Evolutionary conservation across 2,888 invertebrate species (phyloP).

Genomic region (Pachliopta kotzebuea): DNA sequence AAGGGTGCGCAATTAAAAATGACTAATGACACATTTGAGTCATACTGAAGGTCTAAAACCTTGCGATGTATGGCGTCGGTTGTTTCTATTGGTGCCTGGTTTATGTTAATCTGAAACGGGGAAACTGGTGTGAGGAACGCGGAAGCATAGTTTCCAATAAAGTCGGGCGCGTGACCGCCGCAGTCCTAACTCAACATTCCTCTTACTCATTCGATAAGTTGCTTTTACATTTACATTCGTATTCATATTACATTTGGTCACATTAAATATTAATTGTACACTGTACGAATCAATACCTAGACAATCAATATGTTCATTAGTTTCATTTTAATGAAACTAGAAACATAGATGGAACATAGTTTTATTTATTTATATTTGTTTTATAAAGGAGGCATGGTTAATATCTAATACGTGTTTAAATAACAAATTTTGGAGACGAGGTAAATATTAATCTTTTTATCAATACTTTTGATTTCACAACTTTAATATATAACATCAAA

Average conservation of each 20-base stretch:
- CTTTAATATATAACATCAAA: too few species aligned
- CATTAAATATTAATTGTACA: neutral
- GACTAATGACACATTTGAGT: conserved; percentile 22
- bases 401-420: too few species aligned
- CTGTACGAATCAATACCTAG: neutral
- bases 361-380: too few species aligned
- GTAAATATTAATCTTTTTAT: too few species aligned
- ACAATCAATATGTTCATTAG: too few species aligned
- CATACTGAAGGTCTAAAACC: conserved; percentile 16
- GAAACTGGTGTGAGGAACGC: conserved; percentile 58
- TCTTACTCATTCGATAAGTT: conserved; percentile 43
- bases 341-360: too few species aligned
- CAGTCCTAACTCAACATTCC: conserved; percentile 47
- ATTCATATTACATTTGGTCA: neutral
- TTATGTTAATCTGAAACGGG: conserved; percentile 60
- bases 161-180: conserved; percentile 53
- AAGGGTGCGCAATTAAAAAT: conserved; percentile 28
- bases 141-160: conserved; percentile 71
- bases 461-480: too few species aligned
- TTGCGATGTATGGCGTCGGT: conserved; percentile 3
- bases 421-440: too few species aligned
- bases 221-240: conserved; percentile 17
- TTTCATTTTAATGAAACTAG: too few species aligned
- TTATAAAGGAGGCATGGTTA: too few species aligned
- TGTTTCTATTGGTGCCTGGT: conserved; percentile 28